Conservation (phyloP, 1,140 invertebrate species). For the Zaprionus tsacasi region DNA sequence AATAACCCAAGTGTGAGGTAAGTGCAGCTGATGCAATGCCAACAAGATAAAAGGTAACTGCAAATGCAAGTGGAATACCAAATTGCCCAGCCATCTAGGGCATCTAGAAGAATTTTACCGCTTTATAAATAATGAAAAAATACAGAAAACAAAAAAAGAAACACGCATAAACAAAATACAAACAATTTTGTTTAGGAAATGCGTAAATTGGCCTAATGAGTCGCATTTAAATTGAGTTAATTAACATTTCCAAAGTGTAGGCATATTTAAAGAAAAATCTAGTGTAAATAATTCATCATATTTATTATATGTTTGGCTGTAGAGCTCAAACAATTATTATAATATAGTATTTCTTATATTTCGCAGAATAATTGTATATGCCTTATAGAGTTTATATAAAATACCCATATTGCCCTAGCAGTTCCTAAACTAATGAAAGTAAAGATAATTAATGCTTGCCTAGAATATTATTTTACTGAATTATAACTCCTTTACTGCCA, state of each 20-base stretch:
- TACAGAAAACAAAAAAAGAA: neutral
- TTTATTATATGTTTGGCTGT: too few species aligned
- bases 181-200: neutral
- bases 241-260: neutral
- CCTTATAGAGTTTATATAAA: too few species aligned
- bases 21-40: slow-evolving; percentile 42
- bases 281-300: too few species aligned
- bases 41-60: slow-evolving; percentile 21
- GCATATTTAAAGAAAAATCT: too few species aligned
- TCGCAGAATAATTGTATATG: too few species aligned
- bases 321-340: too few species aligned
- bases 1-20: slow-evolving; percentile 29
- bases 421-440: neutral
- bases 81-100: neutral
- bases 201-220: slow-evolving; percentile 3
- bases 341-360: too few species aligned
- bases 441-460: neutral
- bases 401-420: too few species aligned
- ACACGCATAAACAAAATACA: neutral
- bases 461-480: slow-evolving; percentile 4
- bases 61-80: neutral
- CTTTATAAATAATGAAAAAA: slow-evolving; percentile 12
- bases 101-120: slow-evolving; percentile 9
- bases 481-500: neutral
- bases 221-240: slow-evolving; percentile 2